These are phyloP conservation scores for Drosophila sechellia DNA, from an alignment of 1,140 invertebrate species.

Conservation along the genomic window DNA sequence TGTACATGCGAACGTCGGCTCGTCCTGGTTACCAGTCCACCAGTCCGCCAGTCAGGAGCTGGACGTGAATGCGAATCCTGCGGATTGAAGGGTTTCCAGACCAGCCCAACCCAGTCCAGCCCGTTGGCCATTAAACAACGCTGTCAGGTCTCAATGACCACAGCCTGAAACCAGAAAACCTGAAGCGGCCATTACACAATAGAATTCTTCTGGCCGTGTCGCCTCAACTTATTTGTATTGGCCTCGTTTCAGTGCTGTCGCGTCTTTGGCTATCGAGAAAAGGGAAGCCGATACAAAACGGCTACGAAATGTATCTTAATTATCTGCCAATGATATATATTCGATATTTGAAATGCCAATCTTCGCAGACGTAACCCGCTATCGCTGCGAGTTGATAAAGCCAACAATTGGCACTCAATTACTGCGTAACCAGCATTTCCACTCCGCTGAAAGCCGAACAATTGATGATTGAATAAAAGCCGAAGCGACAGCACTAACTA, in stretches of 20 bases:
- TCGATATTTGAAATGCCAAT: neutral
- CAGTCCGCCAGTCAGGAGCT: neutral
- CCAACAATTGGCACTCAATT: conserved; percentile 8
- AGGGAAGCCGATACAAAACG: neutral
- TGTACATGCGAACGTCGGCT: conserved; percentile 68
- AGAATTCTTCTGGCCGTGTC: conserved; percentile 42
- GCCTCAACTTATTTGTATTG: conserved; percentile 20
- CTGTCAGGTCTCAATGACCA: conserved; percentile 73
- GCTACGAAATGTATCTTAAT: too few species aligned
- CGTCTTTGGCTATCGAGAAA: neutral
- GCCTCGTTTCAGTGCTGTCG: conserved; percentile 19
- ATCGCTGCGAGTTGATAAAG: neutral
- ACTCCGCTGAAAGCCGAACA: neutral
- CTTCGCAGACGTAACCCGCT: neutral
- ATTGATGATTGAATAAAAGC: conserved; percentile 12
- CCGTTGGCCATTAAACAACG: conserved; percentile 72
- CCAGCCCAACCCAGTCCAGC: neutral
- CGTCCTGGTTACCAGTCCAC: neutral
- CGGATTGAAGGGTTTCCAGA: conserved; percentile 26
- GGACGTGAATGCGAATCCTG: conserved; percentile 1
- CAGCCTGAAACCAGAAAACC: conserved; percentile 31
- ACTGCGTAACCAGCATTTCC: neutral
- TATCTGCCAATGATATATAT: too few species aligned
- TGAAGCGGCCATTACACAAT: conserved; percentile 74
- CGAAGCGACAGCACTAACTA: conserved; percentile 43